A percentile compares a stretch with the other conserved stretches of the same genome.
Evolutionary conservation across 2,113 vertebrate genomes (phyloP).

Genomic region (Ameiurus melas): DNA sequence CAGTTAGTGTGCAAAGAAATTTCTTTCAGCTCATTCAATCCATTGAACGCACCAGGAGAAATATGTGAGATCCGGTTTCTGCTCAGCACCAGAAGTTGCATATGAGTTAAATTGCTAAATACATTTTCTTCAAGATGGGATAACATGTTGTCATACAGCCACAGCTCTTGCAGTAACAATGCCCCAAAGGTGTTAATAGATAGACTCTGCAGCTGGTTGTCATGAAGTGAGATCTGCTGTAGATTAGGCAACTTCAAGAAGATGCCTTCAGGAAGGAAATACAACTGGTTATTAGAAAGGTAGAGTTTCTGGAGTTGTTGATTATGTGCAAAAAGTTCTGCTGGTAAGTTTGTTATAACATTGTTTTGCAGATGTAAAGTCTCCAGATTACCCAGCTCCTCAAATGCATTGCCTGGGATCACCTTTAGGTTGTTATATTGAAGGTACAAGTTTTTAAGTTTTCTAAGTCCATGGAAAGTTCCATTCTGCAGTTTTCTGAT

Average conservation of each 20-base stretch:
- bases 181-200: conserved; percentile 78
- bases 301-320: conserved; percentile 81
- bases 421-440: conserved; percentile 81
- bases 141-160: conserved; percentile 89
- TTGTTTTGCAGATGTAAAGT: conserved; percentile 87
- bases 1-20: conserved; percentile 86
- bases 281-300: conserved; percentile 83
- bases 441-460: conserved; percentile 78
- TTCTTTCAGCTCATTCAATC: conserved; percentile 77
- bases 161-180: conserved; percentile 78
- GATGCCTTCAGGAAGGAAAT: conserved; percentile 76
- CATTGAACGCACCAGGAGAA: conserved; percentile 74
- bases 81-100: conserved; percentile 84
- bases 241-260: conserved; percentile 79
- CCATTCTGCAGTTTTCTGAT: conserved; percentile 69
- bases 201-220: conserved; percentile 80
- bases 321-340: conserved; percentile 78
- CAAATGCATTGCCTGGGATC: conserved; percentile 74
- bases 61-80: conserved; percentile 80
- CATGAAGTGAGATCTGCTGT: conserved; percentile 80
- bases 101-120: conserved; percentile 80
- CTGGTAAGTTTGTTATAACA: conserved; percentile 73
- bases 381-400: conserved; percentile 75
- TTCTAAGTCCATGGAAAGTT: conserved; percentile 75
- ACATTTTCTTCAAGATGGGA: conserved; percentile 71